Evolutionary conservation across 2,888 invertebrate genomes (phyloP), one percentile per base, ranked within the genome.

Genomic region (Dione juno): DNA sequence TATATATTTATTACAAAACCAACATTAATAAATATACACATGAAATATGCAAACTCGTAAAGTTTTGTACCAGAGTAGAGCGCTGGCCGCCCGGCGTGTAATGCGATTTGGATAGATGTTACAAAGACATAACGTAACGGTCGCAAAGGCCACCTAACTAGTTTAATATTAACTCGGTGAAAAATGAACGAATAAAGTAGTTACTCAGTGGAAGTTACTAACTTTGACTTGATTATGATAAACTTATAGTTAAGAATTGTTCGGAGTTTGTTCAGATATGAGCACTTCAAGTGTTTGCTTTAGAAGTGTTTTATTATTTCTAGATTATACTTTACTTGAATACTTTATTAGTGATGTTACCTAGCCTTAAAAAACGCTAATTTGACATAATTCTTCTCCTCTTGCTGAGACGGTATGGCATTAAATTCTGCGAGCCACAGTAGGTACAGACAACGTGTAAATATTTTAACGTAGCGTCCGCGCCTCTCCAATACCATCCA

Each of bases 21-120:
- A 48, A 48, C 16, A 48, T 16, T 8, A 16, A 16, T 48, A 45
- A 7, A 14, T 13, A 28, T 28, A 10, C n/a, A 37, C 10, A 16
- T 16, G 37, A 48, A 52, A 37, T 48, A 37, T 48, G 50, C 37
- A 19, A 21, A 19, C 40, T 61, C n/a, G 64, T 67, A 40, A n/a
- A 74, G 48, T 59, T 74, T 77, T 76, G 67, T n/a, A 68, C 74
- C 79, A 73, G 68, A 68, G 54, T 45, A 52, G 48, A 67, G 63
- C 67, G 64, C 66, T 71, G 78, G 77, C 72, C 76, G 67, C 71
- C 71, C 71, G 69, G 70, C 74, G 75, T 72, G 80, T 87, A 88
- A 88, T 84, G 85, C 81, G 84, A 87, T 88, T 87, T 81, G 84
- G 84, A 84, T 87, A 82, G 82, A 84, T 82, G 85, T 86, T 86